phyloP scores from a whole-genome alignment of 2,113 vertebrate species.

The Ivindomyrus marchei region DNA sequence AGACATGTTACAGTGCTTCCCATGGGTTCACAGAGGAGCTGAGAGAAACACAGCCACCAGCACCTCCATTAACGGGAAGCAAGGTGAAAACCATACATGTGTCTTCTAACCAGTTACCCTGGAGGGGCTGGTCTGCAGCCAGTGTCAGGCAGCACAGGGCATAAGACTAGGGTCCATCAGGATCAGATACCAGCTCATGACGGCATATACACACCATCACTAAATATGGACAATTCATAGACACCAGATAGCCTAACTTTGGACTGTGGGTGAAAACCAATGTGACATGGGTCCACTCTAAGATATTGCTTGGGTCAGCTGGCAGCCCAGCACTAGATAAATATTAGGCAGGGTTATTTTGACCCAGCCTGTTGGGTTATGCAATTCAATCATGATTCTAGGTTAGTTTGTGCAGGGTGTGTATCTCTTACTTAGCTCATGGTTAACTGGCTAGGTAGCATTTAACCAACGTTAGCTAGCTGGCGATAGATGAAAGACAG shows the following conservation, averaged over 20 bases:
- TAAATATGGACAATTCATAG: neutral
- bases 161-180: neutral
- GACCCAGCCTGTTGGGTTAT: neutral
- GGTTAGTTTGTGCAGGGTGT: neutral
- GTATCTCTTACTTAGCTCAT: neutral
- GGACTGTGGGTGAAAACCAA: neutral
- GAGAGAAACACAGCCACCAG: conserved; percentile 20
- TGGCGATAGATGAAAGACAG: neutral
- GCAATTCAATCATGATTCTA: neutral
- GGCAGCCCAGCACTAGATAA: neutral
- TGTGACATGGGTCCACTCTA: neutral
- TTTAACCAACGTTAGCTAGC: neutral
- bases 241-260: neutral
- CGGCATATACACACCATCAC: neutral
- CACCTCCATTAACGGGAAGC: conserved; percentile 33
- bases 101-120: neutral
- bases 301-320: neutral
- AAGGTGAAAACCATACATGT: conserved; percentile 42
- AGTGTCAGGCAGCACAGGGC: neutral
- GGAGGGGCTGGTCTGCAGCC: neutral
- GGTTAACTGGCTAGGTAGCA: neutral
- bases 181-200: neutral
- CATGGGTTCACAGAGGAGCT: conserved; percentile 37
- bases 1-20: conserved; percentile 48
- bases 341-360: neutral